Base-by-base conservation (phyloP, 1,140 invertebrate species). In the Manduca sexta region DNA sequence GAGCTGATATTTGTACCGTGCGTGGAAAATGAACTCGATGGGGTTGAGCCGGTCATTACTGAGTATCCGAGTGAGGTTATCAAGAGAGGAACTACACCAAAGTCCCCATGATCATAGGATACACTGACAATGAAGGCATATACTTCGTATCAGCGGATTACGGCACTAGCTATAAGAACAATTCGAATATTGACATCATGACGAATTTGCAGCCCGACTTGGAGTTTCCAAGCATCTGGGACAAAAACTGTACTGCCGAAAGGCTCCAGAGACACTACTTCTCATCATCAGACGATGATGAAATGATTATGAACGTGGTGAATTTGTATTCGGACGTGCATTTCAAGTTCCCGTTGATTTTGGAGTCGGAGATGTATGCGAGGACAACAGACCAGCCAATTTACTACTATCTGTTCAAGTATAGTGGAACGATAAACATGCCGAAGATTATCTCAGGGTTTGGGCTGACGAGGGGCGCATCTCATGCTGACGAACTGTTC, bases 21-120 rank as follows among this genome's bases (percentile, higher is more conserved):
- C 21, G 57, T 79, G 11, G 84, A 86, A 52, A 77, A 75, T 17
- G 16, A 54, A 0, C 68, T 86, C 11, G 52, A 69, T 15, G 79
- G 70, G 1, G 56, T 76, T 0, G 77, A 83, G 33, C 45, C 70
- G 0, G 53, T 84, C 2, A 34, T 86, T 3, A 69, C 69, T 11
- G 56, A 77, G 39, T 64, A 75, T 64, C 83, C 84, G 0, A 52
- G 55, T 8, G 56, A 74, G n/a, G 60, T 85, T 10, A 72, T 87
- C 8, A 49, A 45, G 37, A 67, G 69, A 3, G 74, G 75, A 74
- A 84, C 30, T 87, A 84, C 41, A 77, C 65, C 10, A 83, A 86
- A 58, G 57, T 86, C 5, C 85, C 85, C 0, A 77, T 79, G 62
- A 84, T 87, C 37, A 70, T 84, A 8, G 83, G 85, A 0, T 75